phyloP scores from a whole-genome alignment of 2,113 vertebrate species.

The Gymnogyps californianus region DNA sequence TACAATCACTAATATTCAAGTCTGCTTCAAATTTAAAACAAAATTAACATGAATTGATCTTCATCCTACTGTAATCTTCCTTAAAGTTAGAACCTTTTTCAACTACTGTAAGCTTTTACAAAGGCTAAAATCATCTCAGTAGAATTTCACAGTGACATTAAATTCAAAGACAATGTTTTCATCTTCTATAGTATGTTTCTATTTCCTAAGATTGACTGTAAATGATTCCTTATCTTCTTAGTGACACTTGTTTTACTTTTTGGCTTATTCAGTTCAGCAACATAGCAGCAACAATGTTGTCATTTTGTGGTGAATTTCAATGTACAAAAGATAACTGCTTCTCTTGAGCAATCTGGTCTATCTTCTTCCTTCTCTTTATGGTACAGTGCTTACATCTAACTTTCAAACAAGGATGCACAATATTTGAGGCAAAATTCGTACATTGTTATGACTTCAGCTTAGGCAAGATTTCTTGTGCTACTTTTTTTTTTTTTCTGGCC shows the following conservation, averaged over 20 bases:
- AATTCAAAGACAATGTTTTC: not conserved
- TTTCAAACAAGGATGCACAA: not conserved
- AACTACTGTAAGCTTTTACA: not conserved
- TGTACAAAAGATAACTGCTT: not conserved
- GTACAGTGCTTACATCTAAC: not conserved
- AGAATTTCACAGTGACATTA: not conserved
- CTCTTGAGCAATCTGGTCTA: not conserved
- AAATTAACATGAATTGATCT: not conserved
- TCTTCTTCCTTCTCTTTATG: not conserved
- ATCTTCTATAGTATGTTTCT: not conserved
- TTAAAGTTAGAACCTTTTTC: not conserved
- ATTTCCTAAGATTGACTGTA: not conserved
- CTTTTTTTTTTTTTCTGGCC: not conserved
- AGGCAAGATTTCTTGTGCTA: not conserved
- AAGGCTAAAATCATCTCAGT: not conserved
- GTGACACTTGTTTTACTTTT: not conserved
- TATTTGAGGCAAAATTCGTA: not conserved
- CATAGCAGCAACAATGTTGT: not conserved
- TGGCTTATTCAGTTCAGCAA: not conserved
- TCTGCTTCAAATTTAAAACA: not conserved
- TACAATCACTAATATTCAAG: not conserved
- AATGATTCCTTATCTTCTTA: not conserved
- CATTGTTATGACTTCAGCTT: not conserved
- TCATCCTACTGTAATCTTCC: not conserved
- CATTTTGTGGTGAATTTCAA: not conserved